Base-by-base conservation (phyloP, 2,888 invertebrate species). In the Tipula lateralis region DNA sequence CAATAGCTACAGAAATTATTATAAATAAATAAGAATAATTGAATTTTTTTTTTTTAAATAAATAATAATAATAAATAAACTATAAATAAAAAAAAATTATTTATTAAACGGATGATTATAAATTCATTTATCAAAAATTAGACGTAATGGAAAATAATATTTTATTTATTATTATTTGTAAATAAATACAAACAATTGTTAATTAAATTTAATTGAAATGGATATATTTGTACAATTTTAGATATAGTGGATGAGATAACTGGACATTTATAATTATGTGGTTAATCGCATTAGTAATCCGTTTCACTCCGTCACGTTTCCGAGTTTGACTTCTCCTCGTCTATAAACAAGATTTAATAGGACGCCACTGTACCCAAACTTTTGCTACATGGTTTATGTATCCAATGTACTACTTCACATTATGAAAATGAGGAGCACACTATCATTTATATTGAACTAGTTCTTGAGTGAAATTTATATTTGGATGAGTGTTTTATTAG, bases 101-200 rank as follows among this genome's bases (percentile, higher is more conserved):
- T 66, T 24, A 66, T 24, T 66, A 66, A 66, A 66, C 66, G 66
- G 66, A 66, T 66, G 66, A 66, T 66, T 66, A 66, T 66, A 66
- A 66, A 66, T 66, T 66, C 66, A 66, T 66, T 66, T 66, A 66
- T 66, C 66, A 66, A 24, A 66, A 66, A 66, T 66, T 66, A 66
- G 66, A 66, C 24, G 66, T 19, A 66, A 66, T 24, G 66, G 66
- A 66, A 66, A 66, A 66, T 66, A 66, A 24, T 39, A 5, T 44
- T 66, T 66, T 66, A 66, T 66, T 44, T 44, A 44, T 44, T 44
- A 44, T 44, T n/a, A 44, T 44, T 66, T 66, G 24, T 66, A 66
- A 66, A 66, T 66, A 66, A 66, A 66, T 66, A 66, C 66, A 66
- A 66, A 66, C 66, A 66, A 66, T 66, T 66, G 66, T 66, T 66